Evolutionary conservation across 2,797 vertebrate genomes (phyloP), one percentile per base, ranked within the genome.

Genomic region (Lithobates pipiens): DNA sequence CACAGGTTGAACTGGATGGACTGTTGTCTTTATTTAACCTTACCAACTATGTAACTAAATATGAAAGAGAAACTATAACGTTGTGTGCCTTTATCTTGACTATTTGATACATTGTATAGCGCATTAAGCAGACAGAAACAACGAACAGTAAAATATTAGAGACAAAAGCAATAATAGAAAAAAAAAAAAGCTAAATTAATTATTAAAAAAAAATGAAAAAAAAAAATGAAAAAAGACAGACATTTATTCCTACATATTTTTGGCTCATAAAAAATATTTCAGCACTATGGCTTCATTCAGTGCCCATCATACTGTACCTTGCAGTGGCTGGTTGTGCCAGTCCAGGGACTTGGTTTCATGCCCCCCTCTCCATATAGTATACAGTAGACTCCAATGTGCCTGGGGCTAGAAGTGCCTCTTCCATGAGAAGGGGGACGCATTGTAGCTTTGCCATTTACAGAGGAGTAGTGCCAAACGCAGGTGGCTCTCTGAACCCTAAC

Each of bases 401-500:
- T 70, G 80, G 80, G 10, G 70, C 83, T 13, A 2, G 57, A 6
- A 71, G 81, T 82, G n/a, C 29, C n/a, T 68, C 0, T 50, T 76
- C 39, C 81, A 69, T 34, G 46, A 29, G 32, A 16, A 29, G 10
- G n/a, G 46, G 23, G 46, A 16, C 27, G 11, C 61, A 3, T 23
- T 16, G 80, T 72, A 25, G 36, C 54, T 80, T 73, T 32, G 61
- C 79, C 88, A 82, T 84, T 78, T 9, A 73, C 83, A 13, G 82
- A 80, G 70, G 86, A 32, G 29, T 67, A 21, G 85, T 76, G 87
- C 84, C 88, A 68, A 63, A 83, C 88, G 92, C 94, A 94, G 93
- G 93, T 93, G 94, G 91, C 91, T 88, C 85, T 86, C 85, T 82
- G 76, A 88, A 86, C 89, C 89, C 89, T 86, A 86, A 88, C 88